These are phyloP conservation scores for Nematostella vectensis DNA, from an alignment of 92 coral and sea anemone species.

Conservation along the genomic window DNA sequence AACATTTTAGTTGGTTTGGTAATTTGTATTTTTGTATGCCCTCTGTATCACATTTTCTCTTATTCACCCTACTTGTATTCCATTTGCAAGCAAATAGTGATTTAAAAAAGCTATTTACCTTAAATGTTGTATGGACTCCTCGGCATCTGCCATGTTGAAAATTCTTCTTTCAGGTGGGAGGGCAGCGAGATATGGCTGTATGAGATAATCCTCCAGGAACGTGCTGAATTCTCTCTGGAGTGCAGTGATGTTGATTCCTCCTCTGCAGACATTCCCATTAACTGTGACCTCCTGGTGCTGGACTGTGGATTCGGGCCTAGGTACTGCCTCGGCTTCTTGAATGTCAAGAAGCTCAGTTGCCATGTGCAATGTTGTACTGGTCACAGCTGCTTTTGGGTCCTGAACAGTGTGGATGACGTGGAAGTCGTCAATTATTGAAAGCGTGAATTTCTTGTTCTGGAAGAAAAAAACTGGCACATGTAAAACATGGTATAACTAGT, in stretches of 20 bases:
- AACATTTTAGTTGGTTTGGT: background rate
- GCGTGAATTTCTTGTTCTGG: slow-evolving; percentile 23
- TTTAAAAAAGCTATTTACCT: slow-evolving; percentile 29
- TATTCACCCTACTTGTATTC: background rate
- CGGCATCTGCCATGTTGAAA: slow-evolving; percentile 23
- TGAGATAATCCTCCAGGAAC: slow-evolving; percentile 1
- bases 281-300: background rate
- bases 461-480: background rate
- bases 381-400: slow-evolving; percentile 31
- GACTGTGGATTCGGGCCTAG: background rate
- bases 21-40: background rate
- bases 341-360: slow-evolving; percentile 32
- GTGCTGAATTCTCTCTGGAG: slow-evolving; percentile 3
- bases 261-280: background rate
- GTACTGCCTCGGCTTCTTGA: background rate
- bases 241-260: slow-evolving; percentile 8
- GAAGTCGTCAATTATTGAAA: slow-evolving; percentile 38
- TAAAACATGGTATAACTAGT: too few relatives aligned
- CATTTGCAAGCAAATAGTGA: too few relatives aligned
- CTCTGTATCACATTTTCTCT: background rate
- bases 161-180: slow-evolving; percentile 8
- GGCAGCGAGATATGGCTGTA: slow-evolving; percentile 1
- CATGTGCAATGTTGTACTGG: slow-evolving; percentile 36
- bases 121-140: slow-evolving; percentile 23
- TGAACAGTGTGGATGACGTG: slow-evolving; percentile 41